Percentiles rank a stretch among this genome's conserved stretches.
Conservation (phyloP, 2,797 vertebrate genomes). For the Neomorphus geoffroyi region DNA sequence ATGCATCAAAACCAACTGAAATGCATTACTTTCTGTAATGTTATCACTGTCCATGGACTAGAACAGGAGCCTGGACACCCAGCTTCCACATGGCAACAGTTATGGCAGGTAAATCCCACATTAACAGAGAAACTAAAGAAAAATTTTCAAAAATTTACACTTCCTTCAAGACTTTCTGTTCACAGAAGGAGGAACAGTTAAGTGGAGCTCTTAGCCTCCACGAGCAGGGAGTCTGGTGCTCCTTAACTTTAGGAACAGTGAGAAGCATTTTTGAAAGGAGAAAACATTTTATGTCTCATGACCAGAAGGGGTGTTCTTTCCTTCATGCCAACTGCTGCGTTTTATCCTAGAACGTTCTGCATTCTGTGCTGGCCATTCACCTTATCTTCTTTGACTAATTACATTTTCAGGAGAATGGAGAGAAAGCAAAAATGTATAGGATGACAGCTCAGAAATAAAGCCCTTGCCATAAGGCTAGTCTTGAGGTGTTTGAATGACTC, state of each 20-base stretch:
- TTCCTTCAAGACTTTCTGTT: neutral
- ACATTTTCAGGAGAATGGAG: neutral
- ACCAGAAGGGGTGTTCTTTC: neutral
- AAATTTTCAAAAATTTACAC: neutral
- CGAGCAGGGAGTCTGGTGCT: neutral
- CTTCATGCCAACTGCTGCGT: neutral
- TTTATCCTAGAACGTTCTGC: neutral
- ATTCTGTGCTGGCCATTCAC: neutral
- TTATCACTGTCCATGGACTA: neutral
- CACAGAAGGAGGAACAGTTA: neutral
- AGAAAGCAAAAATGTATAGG: neutral
- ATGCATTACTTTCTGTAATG: neutral
- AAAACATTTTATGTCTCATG: neutral
- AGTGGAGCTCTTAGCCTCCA: neutral
- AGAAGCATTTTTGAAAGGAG: neutral
- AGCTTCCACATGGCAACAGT: neutral
- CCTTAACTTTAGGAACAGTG: neutral
- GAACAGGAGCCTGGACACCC: neutral
- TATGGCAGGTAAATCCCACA: neutral
- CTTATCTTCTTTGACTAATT: neutral
- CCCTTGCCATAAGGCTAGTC: neutral
- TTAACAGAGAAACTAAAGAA: neutral
- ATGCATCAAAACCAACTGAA: neutral
- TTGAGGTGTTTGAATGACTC: neutral
- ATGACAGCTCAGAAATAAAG: neutral